A percentile compares a stretch with the other conserved stretches of the same genome.
Evolutionary conservation across 1,140 invertebrate genomes (phyloP).

Genomic region (Brachionus koreanus): DNA sequence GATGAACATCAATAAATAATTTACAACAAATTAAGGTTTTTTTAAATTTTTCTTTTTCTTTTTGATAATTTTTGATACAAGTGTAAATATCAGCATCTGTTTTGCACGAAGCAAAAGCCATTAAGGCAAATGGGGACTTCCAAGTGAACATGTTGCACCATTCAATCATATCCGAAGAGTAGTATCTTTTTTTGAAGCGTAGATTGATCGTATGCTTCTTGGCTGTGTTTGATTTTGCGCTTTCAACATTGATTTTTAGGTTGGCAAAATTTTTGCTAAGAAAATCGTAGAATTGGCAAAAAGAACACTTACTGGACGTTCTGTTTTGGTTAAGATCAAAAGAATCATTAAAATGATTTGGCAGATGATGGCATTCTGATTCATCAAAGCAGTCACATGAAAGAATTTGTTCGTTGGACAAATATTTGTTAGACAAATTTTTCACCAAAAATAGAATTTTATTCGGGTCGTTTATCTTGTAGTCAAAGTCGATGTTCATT

Average conservation of each 20-base stretch:
- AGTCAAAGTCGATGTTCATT: slow-evolving; percentile 35
- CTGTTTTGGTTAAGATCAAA: slow-evolving; percentile 7
- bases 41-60: slow-evolving; percentile 5
- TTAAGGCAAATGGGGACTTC: neutral
- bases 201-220: neutral
- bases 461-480: slow-evolving; percentile 8
- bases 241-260: slow-evolving; percentile 16
- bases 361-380: slow-evolving; percentile 25
- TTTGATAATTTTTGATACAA: slow-evolving; percentile 1
- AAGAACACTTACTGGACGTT: neutral
- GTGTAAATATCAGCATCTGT: neutral
- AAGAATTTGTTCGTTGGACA: neutral
- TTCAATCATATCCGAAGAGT: neutral
- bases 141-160: slow-evolving; percentile 24
- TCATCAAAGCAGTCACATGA: neutral
- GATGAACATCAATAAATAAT: slow-evolving; percentile 27
- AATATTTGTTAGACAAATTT: neutral
- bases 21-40: slow-evolving; percentile 4
- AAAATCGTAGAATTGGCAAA: slow-evolving; percentile 25
- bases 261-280: neutral
- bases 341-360: neutral
- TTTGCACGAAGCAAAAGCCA: slow-evolving; percentile 4
- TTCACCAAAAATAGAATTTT: slow-evolving; percentile 18
- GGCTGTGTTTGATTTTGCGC: neutral
- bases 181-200: neutral